Percentiles rank a stretch among this genome's conserved stretches.
Conservation (phyloP, 1,140 invertebrate genomes). For the Drosophila simulans region DNA sequence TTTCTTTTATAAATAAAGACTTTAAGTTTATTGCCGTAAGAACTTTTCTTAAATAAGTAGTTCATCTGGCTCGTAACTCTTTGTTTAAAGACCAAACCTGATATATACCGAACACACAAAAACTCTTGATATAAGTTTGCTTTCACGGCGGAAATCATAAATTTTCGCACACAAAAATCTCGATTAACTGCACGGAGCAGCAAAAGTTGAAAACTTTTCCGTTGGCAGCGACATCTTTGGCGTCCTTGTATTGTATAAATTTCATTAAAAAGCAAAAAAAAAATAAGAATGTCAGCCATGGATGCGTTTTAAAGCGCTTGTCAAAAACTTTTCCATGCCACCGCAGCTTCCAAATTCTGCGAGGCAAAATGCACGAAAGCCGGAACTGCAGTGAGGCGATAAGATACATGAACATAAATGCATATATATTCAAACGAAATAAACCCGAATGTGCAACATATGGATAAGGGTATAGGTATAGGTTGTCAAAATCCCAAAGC, state of each 20-base stretch:
- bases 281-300: slow-evolving; percentile 37
- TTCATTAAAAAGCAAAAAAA: slow-evolving; percentile 47
- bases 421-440: not conserved
- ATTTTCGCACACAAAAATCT: slow-evolving; percentile 57
- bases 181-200: slow-evolving; percentile 55
- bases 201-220: slow-evolving; percentile 60
- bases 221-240: slow-evolving; percentile 31
- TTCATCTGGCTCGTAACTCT: slow-evolving; percentile 21
- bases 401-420: slow-evolving; percentile 27
- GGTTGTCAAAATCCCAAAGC: slow-evolving; percentile 40
- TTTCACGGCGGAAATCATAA: slow-evolving; percentile 56
- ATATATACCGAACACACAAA: slow-evolving; percentile 24
- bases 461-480: slow-evolving; percentile 5
- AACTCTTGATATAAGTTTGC: slow-evolving; percentile 48
- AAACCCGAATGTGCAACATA: slow-evolving; percentile 10
- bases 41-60: not conserved
- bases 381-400: slow-evolving; percentile 54
- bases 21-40: not conserved
- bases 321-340: slow-evolving; percentile 64
- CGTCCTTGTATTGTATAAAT: slow-evolving; percentile 49
- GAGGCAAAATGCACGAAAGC: slow-evolving; percentile 7
- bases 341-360: slow-evolving; percentile 44
- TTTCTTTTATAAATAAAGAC: not conserved
- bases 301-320: slow-evolving; percentile 71
- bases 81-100: slow-evolving; percentile 37